A percentile compares a stretch with the other conserved stretches of the same genome.
These are phyloP conservation scores for Diachrysia chrysitis DNA, from an alignment of 2,888 invertebrate species.

Conservation along the genomic window DNA sequence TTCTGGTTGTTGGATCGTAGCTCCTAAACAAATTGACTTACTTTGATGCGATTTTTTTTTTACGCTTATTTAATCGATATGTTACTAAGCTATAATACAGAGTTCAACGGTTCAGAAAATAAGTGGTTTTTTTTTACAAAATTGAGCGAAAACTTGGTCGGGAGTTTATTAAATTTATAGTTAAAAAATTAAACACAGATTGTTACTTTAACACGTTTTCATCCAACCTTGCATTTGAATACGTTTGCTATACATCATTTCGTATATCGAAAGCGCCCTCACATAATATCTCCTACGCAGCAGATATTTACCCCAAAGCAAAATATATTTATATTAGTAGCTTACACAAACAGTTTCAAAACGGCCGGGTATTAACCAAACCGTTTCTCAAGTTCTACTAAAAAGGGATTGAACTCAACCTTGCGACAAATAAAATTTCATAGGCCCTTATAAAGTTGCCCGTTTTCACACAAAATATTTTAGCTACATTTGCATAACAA, in stretches of 20 bases:
- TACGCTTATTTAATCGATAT: no score
- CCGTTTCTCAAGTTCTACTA: conserved; percentile 46
- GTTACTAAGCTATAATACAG: no score
- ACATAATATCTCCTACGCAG: background rate
- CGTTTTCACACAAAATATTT: conserved; percentile 51
- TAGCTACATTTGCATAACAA: conserved; percentile 54
- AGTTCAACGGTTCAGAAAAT: no score
- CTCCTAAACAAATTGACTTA: no score
- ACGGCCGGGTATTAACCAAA: conserved; percentile 27
- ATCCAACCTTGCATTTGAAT: background rate
- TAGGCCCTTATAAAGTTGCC: conserved; percentile 49
- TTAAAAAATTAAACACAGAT: no score
- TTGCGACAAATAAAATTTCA: conserved; percentile 54
- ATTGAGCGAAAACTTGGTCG: no score
- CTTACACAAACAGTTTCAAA: conserved; percentile 13
- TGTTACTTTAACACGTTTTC: no score
- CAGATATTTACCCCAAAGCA: conserved; percentile 11
- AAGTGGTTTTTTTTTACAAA: no score
- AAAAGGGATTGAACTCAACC: conserved; percentile 38
- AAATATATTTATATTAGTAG: conserved; percentile 36
- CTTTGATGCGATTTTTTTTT: no score
- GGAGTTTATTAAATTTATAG: no score
- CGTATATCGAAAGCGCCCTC: background rate
- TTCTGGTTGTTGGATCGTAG: no score
- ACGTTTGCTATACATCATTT: background rate